Base-by-base conservation (phyloP, 2,113 vertebrate genomes). In the Anarhynchus alexandrinus region DNA sequence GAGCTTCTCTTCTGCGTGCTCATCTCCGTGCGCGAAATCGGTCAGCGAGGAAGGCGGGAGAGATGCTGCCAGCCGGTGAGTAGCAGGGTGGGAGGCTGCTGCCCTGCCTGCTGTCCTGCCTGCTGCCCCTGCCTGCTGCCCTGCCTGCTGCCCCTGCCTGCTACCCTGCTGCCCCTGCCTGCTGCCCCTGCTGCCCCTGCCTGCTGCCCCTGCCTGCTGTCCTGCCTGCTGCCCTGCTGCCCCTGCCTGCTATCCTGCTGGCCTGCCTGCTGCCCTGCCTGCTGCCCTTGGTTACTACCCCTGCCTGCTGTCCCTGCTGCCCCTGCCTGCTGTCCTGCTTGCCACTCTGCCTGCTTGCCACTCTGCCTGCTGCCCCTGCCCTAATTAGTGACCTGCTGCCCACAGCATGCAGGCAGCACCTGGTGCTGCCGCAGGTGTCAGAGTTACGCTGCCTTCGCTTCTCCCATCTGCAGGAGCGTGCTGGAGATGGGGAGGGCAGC, bases 51-150 rank as follows among this genome's bases (percentile, higher is more conserved):
- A n/a, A n/a, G 6, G 32, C 58, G 17, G 57, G 43, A 57, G 38
- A 26, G 55, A n/a, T 69, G 54, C 38, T 2, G 1, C 52, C 3
- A 5, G 15, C 32, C 2, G 6, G 15, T 3, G 2, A 12, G 36
- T 38, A 42, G 34, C 57, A 52, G 18, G 32, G 6, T 4, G 4
- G 38, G 70, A 59, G 29, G 26, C 54, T 64, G 67, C 49, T 57
- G 40, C 40, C 40, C 57, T 59, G 57, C 57, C 30, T 15, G 30
- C n/a, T n/a, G n/a, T n/a, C n/a, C n/a, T n/a, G n/a, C n/a, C n/a
- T n/a, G n/a, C n/a, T n/a, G 43, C 43, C 13, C 40, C 40, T 66
- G 27, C 40, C 29, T 32, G 29, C 40, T 10, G 11, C 45, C 34
- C 32, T 45, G 40, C 20, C 51, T 23, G 13, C 22, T n/a, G n/a